A percentile compares a stretch with the other conserved stretches of the same genome.
phyloP scores from a whole-genome alignment of 2,888 invertebrate genomes.

The Epinotia brunnichana region DNA sequence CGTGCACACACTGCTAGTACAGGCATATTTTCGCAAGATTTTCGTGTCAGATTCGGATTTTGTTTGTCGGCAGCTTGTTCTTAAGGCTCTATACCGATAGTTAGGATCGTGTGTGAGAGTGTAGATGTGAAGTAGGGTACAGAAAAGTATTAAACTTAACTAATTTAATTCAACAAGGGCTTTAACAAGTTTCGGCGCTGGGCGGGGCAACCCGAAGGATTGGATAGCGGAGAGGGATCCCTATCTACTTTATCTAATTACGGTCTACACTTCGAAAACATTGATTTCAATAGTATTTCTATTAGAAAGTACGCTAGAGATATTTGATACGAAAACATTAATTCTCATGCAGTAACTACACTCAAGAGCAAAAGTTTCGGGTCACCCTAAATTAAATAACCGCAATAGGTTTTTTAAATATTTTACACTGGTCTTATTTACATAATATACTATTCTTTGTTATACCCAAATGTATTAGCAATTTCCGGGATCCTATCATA shows the following conservation, averaged over 20 bases:
- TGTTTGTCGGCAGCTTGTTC: conserved; percentile 57
- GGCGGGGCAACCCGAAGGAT: conserved; percentile 79
- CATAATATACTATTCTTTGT: no score
- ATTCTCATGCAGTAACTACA: conserved; percentile 8
- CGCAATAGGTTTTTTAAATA: no score
- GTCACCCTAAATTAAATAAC: no score
- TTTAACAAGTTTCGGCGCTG: conserved; percentile 76
- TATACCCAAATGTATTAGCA: no score
- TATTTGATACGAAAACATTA: conserved; percentile 20
- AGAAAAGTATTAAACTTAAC: conserved; percentile 64
- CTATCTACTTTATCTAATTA: conserved; percentile 68
- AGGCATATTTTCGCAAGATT: conserved; percentile 74
- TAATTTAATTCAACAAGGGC: conserved; percentile 62
- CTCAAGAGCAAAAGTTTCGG: no score
- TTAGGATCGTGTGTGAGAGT: conserved; percentile 65
- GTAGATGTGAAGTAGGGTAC: conserved; percentile 71
- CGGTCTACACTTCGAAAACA: conserved; percentile 76
- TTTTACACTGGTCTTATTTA: no score
- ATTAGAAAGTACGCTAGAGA: conserved; percentile 10
- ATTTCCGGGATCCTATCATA: no score
- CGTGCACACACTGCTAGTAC: conserved; percentile 80
- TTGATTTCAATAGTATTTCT: conserved; percentile 34
- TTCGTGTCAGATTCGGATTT: conserved; percentile 59
- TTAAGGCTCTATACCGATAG: conserved; percentile 41
- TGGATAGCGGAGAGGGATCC: conserved; percentile 63